Evolutionary conservation across 2,113 vertebrate species (phyloP).

Genomic region (Calidris pugnax): DNA sequence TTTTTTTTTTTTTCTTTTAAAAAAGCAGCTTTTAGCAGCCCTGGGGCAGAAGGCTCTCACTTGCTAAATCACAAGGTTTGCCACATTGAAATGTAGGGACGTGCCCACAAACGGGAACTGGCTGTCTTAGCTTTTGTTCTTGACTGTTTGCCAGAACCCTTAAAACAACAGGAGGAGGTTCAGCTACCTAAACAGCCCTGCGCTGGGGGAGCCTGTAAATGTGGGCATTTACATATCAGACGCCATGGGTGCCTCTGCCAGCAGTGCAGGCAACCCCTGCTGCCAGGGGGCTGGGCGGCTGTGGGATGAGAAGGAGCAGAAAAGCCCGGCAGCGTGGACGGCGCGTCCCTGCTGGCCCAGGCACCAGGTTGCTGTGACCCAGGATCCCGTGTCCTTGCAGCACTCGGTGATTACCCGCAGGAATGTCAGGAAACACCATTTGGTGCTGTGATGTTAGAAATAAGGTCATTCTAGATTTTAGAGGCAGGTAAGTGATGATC

Average conservation of each 20-base stretch:
- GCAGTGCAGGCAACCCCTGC: neutral
- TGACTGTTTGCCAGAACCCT: constrained; percentile 61
- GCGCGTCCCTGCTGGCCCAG: neutral
- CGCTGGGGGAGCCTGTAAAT: neutral
- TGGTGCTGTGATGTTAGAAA: neutral
- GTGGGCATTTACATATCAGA: neutral
- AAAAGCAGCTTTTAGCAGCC: constrained; percentile 1
- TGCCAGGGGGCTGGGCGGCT: neutral
- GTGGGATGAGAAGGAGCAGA: neutral
- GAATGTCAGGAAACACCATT: neutral
- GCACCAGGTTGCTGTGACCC: neutral
- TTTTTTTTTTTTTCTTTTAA: too few relatives aligned
- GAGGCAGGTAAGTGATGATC: neutral
- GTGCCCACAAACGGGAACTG: constrained; percentile 59
- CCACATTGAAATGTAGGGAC: constrained; percentile 58
- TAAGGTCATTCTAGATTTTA: neutral
- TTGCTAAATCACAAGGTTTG: constrained; percentile 64
- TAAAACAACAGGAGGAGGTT: constrained; percentile 50
- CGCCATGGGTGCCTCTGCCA: neutral
- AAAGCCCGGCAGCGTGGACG: neutral
- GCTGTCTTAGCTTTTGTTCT: constrained; percentile 70
- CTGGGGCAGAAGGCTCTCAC: constrained; percentile 29
- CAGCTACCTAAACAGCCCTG: constrained; percentile 40
- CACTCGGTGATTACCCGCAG: neutral
- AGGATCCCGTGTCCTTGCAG: neutral